Base-by-base conservation (phyloP, 2,113 vertebrate species). In the Menidia beryllina region DNA sequence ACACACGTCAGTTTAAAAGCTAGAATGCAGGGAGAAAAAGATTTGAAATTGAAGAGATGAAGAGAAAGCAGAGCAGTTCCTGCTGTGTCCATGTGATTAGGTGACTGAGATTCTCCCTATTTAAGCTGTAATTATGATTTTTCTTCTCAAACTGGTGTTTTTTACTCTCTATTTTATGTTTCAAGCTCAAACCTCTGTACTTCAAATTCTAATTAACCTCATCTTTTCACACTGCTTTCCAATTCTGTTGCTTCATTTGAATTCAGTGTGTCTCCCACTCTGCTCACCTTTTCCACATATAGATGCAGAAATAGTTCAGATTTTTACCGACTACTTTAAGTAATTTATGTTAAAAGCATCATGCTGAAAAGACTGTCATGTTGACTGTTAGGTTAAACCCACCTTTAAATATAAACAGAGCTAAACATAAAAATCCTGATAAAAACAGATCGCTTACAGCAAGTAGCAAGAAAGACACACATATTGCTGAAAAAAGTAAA, bases 41-140 rank as follows among this genome's bases (percentile, higher is more conserved):
- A 25, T 11, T 14, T 63, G 12, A 50, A 55, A 76, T 69, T 62
- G 61, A 34, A 30, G 24, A 25, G 54, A 36, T 43, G 55, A 51
- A 34, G 54, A 36, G 51, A 57, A 61, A 69, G 36, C n/a, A 52
- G 71, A 77, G 67, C 21, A n/a, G 48, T 34, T 80, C 66, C 74
- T 56, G 68, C 74, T 75, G 79, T n/a, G 50, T 13, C 48, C 49
- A 30, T 81, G 63, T 80, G 77, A 79, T 87, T 77, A 75, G 50
- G 69, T 69, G 79, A 78, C 69, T 67, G 72, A 84, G 78, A 75
- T 73, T 39, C 72, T 76, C 45, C 21, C 19, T 3, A 3, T 57
- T 69, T 73, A 70, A 60, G 77, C 61, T 39, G 49, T 73, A 83
- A 83, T 76, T 78, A 69, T 66, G 71, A 83, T 81, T 70, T 66